Base-by-base conservation (phyloP, 2,888 invertebrate species). In the Craniophora ligustri region DNA sequence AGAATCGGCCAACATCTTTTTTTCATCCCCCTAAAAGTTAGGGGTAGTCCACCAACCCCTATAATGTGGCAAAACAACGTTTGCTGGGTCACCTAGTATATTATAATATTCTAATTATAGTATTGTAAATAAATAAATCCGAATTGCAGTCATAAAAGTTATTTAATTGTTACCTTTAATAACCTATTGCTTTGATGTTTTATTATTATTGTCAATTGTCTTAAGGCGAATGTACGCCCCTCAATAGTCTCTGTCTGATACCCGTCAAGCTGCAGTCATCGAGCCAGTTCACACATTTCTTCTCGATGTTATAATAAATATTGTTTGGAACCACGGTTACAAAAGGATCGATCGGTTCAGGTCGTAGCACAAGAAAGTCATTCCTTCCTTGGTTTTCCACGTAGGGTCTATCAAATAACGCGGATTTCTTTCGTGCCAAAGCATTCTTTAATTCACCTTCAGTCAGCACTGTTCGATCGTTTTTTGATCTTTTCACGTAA, bases 201-300 rank as follows among this genome's bases (percentile, higher is more conserved):
- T 23, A 26, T 26, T 23, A 40, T 34, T 18, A 45, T n/a, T n/a
- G n/a, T n/a, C n/a, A n/a, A n/a, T n/a, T n/a, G 2, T 56, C 57
- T 41, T 66, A 83, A 2, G 82, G 84, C 1, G 68, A 78, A 0
- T 55, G 54, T 0, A 85, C 71, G 46, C 76, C 81, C 3, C 76
- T 77, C 7, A 90, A 58, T 2, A 90, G 56, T 13, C 79, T 76
- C 0, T 68, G 53, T 16, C 87, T 72, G 0, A 92, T 75, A 0
- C 91, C 92, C 21, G 76, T 79, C 10, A 83, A 35, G 36, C 81
- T 87, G 56, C 92, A 92, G 44, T 89, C 87, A 16, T 89, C 89
- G 5, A 91, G 60, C 92, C 92, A 92, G 56, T 92, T 92, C 0
- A 87, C 87, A 36, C 92, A 92, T 59, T 81, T 79, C 55, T 89